Base-by-base conservation (phyloP, 2,113 vertebrate genomes). In the Corynorhinus townsendii region DNA sequence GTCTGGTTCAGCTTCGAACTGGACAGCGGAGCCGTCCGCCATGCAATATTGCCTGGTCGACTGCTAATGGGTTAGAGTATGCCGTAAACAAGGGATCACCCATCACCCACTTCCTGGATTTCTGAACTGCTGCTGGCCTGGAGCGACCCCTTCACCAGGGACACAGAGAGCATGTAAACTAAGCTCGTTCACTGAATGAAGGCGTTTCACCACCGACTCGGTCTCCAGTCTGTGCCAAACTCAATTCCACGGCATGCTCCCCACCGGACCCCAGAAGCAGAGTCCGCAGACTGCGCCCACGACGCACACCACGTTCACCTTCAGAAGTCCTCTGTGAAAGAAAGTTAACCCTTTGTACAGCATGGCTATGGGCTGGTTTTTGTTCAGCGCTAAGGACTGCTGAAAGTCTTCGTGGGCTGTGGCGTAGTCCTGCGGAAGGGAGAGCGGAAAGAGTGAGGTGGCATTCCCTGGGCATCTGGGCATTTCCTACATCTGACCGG, bases 261-360 rank as follows among this genome's bases (percentile, higher is more conserved):
- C 86, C 81, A 4, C 84, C 10, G 5, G 4, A 4, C 28, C 19
- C 80, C 28, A 12, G 11, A 71, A 54, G 71, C 33, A 22, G 47
- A 47, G 56, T 7, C 24, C 17, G n/a, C 16, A 24, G 33, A 79
- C 49, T 28, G 87, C 16, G 72, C 19, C 49, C 72, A 17, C 66
- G 81, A 5, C 82, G 92, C 93, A 88, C 73, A 15, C 71, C 4
- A 90, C 68, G 33, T 92, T 98, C 98, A 99, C 99, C 99, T 99
- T 99, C 84, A 99, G 96, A 98, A 99, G 99, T 49, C 99, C 99
- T 98, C 99, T 98, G 98, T 99, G 99, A 97, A 99, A 99, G 98
- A 99, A 99, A 47, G 99, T 99, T 93, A 99, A 98, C 86, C 99
- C 99, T 98, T 99, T 99, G 95, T 99, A 99, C 38, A 99, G 98